Evolutionary conservation across 2,797 vertebrate species (phyloP).

Genomic region (Pangasius djambal): DNA sequence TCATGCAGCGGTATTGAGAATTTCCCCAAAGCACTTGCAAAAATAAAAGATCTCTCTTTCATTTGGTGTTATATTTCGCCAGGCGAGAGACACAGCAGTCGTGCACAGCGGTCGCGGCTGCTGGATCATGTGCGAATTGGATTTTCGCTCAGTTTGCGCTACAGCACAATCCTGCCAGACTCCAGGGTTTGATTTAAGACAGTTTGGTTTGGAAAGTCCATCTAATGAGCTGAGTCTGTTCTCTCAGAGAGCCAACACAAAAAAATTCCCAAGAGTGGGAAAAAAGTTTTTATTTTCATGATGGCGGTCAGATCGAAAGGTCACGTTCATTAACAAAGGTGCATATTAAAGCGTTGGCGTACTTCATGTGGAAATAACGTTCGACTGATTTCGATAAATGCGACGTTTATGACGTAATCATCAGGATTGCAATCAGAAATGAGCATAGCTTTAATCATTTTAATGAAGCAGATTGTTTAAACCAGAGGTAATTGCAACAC

Average conservation of each 20-base stretch:
- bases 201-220: background rate
- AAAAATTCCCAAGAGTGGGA: no score
- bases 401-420: background rate
- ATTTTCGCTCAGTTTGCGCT: background rate
- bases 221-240: background rate
- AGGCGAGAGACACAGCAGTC: background rate
- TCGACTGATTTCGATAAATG: background rate
- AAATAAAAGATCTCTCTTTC: background rate
- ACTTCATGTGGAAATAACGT: background rate
- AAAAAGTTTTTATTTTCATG: background rate
- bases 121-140: background rate
- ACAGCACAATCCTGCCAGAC: background rate
- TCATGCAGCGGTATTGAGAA: background rate
- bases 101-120: background rate
- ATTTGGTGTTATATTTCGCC: background rate
- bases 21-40: background rate
- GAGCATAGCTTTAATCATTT: no score
- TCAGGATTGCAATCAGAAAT: no score
- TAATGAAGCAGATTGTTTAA: no score
- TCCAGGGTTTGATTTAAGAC: background rate
- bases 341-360: background rate
- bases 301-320: background rate
- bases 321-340: background rate
- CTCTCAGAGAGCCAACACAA: no score
- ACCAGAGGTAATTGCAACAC: no score